Evolutionary conservation across 2,113 vertebrate genomes (phyloP).

Genomic region (Acanthisitta chloris): DNA sequence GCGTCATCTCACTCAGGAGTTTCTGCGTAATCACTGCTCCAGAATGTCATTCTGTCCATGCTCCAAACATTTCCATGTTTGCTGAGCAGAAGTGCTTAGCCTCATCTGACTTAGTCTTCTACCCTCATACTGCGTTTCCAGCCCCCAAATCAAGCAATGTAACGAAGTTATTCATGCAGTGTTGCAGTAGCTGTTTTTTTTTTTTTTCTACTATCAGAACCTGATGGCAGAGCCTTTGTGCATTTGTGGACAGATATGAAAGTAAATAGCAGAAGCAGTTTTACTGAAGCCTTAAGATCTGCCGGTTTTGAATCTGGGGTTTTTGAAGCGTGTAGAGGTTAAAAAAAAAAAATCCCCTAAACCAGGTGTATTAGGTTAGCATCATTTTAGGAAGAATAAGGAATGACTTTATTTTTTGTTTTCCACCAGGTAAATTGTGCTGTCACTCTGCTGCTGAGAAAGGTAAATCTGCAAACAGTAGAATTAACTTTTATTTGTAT

Average conservation of each 20-base stretch:
- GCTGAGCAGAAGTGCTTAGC: not conserved
- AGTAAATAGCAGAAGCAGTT: not conserved
- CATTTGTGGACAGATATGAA: not conserved
- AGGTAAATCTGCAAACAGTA: not conserved
- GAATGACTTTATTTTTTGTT: not conserved
- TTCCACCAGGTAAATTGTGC: not conserved
- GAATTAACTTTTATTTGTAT: not conserved
- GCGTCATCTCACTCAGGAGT: not conserved
- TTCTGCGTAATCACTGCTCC: rapidly evolving
- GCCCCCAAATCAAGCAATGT: not conserved
- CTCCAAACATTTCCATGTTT: not conserved
- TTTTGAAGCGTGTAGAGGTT: not conserved
- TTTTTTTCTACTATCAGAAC: not conserved
- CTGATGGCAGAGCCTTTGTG: not conserved
- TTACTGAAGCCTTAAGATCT: not conserved
- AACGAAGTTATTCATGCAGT: not conserved
- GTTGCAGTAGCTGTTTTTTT: not conserved
- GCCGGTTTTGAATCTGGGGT: not conserved
- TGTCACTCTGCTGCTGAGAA: not conserved
- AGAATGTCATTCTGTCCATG: not conserved
- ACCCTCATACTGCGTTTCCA: not conserved
- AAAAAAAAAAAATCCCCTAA: not conserved
- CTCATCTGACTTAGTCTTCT: not conserved
- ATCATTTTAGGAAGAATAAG: not conserved
- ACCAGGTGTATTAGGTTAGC: not conserved